A percentile compares a stretch with the other conserved stretches of the same genome.
phyloP scores from a whole-genome alignment of 2,797 vertebrate species.

The Peromyscus eremicus region DNA sequence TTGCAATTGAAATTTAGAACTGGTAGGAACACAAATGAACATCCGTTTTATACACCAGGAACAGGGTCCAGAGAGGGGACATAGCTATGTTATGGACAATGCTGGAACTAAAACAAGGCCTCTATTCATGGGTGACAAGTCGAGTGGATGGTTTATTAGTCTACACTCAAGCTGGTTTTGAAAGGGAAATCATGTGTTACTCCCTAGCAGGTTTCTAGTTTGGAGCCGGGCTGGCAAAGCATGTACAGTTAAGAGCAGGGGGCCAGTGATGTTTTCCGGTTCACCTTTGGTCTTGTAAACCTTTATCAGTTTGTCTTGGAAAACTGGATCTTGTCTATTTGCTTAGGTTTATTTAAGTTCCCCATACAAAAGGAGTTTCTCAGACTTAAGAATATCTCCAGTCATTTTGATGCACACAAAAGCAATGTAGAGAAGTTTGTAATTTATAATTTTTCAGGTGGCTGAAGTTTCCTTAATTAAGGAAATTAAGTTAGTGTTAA shows the following conservation, averaged over 20 bases:
- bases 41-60: background rate
- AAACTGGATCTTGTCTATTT: background rate
- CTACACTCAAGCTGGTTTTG: background rate
- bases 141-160: constrained; percentile 9
- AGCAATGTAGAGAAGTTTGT: background rate
- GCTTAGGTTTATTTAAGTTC: background rate
- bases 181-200: constrained; percentile 21
- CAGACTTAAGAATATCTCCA: background rate
- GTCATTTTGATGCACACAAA: background rate
- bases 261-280: background rate
- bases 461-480: constrained; percentile 25
- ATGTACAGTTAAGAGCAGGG: background rate
- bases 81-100: background rate
- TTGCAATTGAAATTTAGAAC: constrained; percentile 11
- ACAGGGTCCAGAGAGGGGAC: background rate
- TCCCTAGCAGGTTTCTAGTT: background rate
- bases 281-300: background rate
- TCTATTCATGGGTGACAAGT: background rate
- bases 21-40: background rate
- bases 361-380: background rate
- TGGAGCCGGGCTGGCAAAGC: background rate
- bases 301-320: background rate
- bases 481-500: constrained; percentile 30
- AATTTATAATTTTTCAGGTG: constrained; percentile 1
- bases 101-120: background rate